These are phyloP conservation scores for Nesogale talazaci DNA, from an alignment of 2,113 vertebrate genomes.

Conservation along the genomic window DNA sequence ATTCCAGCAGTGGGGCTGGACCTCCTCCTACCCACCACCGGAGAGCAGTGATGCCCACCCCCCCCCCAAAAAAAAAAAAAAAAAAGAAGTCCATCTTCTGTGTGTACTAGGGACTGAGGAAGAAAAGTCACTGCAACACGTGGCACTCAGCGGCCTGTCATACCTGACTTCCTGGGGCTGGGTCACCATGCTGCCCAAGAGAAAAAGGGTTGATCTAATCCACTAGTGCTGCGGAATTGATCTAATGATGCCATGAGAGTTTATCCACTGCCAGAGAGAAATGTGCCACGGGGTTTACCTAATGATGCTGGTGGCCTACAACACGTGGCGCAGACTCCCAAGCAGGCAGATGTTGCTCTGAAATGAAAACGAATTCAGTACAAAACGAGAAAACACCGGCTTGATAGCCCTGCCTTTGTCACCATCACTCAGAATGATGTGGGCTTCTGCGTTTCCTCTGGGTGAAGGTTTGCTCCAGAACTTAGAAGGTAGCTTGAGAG, in stretches of 20 bases:
- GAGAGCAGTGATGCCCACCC: too few relatives aligned
- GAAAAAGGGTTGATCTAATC: too few relatives aligned
- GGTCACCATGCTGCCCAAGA: conserved; percentile 48
- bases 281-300: conserved; percentile 63
- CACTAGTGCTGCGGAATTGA: too few relatives aligned
- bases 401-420: not conserved
- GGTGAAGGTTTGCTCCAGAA: conserved; percentile 36
- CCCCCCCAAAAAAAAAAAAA: too few relatives aligned
- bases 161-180: conserved; percentile 27
- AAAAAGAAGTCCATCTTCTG: not conserved
- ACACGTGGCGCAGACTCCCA: conserved; percentile 60
- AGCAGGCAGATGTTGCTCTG: conserved; percentile 71
- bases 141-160: not conserved
- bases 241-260: too few relatives aligned
- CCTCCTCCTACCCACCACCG: too few relatives aligned
- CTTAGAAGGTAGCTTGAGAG: not conserved
- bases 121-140: not conserved
- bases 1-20: too few relatives aligned
- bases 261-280: not conserved
- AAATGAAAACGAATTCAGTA: conserved; percentile 59
- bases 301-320: conserved; percentile 52
- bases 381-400: not conserved
- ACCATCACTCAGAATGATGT: not conserved
- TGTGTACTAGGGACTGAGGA: not conserved
- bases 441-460: conserved; percentile 34